Conservation (phyloP, 2,113 vertebrate genomes). For the Mus pahari region DNA sequence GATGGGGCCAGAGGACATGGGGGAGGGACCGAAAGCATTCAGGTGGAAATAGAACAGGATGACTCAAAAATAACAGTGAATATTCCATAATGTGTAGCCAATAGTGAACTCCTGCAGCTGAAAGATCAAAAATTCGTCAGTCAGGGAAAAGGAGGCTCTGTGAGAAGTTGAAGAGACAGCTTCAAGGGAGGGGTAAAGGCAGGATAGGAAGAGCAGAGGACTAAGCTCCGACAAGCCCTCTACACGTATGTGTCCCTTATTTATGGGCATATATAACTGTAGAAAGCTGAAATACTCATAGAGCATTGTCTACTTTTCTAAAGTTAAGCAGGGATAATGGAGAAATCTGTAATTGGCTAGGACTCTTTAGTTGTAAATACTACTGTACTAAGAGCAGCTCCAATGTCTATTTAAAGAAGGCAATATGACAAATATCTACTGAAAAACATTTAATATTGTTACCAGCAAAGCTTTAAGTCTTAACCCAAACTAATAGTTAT, state of each 20-base stretch:
- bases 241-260: conserved; percentile 1
- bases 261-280: neutral
- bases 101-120: conserved; percentile 33
- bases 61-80: conserved; percentile 35
- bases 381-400: neutral
- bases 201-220: neutral
- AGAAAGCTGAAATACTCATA: conserved; percentile 35
- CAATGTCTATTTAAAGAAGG: conserved; percentile 51
- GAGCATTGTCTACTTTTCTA: conserved; percentile 23
- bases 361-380: neutral
- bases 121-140: conserved; percentile 45
- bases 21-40: neutral
- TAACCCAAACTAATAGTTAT: conserved; percentile 53
- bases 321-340: neutral
- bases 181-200: conserved; percentile 8
- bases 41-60: neutral
- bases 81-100: conserved; percentile 15
- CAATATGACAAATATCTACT: conserved; percentile 51
- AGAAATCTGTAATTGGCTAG: neutral
- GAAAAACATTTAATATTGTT: conserved; percentile 36
- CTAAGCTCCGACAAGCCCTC: conserved; percentile 10
- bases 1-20: neutral
- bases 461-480: conserved; percentile 50
- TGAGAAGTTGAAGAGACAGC: conserved; percentile 25
- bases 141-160: conserved; percentile 46